Evolutionary conservation across 2,797 vertebrate genomes (phyloP), one percentile per base, ranked within the genome.

Genomic region (Enteromius fasciolatus): DNA sequence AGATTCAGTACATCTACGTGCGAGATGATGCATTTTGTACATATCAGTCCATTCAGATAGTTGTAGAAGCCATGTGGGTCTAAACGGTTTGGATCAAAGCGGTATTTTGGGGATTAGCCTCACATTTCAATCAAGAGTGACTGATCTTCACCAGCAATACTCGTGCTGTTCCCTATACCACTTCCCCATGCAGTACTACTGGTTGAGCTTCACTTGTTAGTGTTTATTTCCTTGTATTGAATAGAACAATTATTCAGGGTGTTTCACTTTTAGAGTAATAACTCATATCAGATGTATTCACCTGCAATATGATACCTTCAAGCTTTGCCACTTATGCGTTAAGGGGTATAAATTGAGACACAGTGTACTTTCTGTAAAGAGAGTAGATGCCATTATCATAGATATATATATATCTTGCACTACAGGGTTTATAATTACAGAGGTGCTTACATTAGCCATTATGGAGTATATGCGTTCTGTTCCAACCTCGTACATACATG

Each of bases 391-490:
- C 59, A 74, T 63, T 73, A 31, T 57, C 23, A 57, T 25, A 12
- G 12, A 57, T 25, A 12, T 12, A 46, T 46, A 18, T 67, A 67
- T 64, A 48, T 64, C 9, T 83, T 83, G 74, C 41, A 77, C 74
- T 77, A 82, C 73, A 77, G 77, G 63, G 85, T 87, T 89, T 54
- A 68, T 82, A 70, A 85, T 89, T 92, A 91, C 90, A 93, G 89
- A 92, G 90, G 87, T 88, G 88, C 87, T 89, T 90, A 84, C 70
- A 87, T 87, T 87, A 89, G 85, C 69, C 84, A 86, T 87, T 75
- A 75, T 75, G 69, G 46, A 83, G 68, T 75, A 41, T 17, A 69
- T 18, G n/a, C 14, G 12, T 81, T 23, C 63, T 52, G 66, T 84
- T 82, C 11, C 12, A 76, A 73, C 20, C 63, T 31, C n/a, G 44